Base-by-base conservation (phyloP, 2,888 invertebrate species). In the Dione juno region DNA sequence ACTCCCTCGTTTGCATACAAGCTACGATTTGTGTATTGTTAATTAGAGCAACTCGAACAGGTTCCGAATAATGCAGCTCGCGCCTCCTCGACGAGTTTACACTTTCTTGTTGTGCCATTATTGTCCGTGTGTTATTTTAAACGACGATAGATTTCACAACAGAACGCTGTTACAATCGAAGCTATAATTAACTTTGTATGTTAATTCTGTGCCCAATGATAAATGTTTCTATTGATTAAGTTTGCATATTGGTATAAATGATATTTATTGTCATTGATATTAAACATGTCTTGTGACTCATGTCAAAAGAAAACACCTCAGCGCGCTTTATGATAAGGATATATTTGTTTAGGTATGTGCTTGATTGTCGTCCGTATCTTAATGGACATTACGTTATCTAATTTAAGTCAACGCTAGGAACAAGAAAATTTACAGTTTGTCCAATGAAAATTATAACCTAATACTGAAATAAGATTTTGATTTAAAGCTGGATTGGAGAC, bases 21-120 rank as follows among this genome's bases (percentile, higher is more conserved):
- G 92, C 88, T 90, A 88, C 92, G 92, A 93, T 92, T 92, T 92
- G 92, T 92, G 92, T 91, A 89, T 92, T 89, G 92, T 92, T 93
- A 93, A 93, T 93, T 92, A 92, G 92, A 92, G 89, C 90, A 90
- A 86, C 84, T 83, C 79, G 87, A 91, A 90, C 92, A 88, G 92
- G 92, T 91, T 89, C 85, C 79, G 74, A 84, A 83, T 87, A 87
- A 88, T 85, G 87, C 82, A 82, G 84, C 82, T 80, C 81, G 81
- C 80, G 80, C 81, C 79, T 76, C 77, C 72, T 76, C 75, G 85
- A 85, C 75, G 82, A 84, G 85, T 84, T 81, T 78, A 80, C 82
- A 82, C 85, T 86, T 85, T 88, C 88, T 88, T 87, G 87, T 86
- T 83, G 84, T 84, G 83, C 87, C 85, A 90, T 90, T 90, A 90